phyloP scores from a whole-genome alignment of 1,140 invertebrate genomes.

The Agraylea sexmaculata region DNA sequence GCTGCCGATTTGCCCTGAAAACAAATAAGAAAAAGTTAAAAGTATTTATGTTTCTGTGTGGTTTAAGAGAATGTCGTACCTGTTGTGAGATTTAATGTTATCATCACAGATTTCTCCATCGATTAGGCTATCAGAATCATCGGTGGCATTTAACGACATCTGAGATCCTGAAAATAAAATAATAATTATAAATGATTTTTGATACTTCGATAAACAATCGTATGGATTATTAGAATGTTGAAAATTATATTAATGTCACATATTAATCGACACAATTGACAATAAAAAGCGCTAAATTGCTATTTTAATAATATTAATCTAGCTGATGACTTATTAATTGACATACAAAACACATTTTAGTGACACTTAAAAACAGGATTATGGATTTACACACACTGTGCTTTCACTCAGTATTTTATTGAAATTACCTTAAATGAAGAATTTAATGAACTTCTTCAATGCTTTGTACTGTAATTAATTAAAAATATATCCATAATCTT shows the following conservation, averaged over 20 bases:
- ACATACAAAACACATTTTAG: no score
- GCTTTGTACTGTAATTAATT: not conserved
- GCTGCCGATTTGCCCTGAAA: constrained; percentile 17
- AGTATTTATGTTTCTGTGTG: constrained; percentile 1
- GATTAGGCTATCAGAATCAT: constrained; percentile 36
- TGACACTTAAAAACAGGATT: not conserved
- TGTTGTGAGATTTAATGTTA: constrained; percentile 8
- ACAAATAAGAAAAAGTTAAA: constrained; percentile 6
- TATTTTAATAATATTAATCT: no score
- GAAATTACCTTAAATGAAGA: not conserved
- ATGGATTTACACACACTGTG: not conserved
- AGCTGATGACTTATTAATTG: no score
- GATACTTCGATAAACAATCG: no score
- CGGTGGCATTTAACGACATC: constrained; percentile 32
- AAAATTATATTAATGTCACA: no score
- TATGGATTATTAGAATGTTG: no score
- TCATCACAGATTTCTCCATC: constrained; percentile 27
- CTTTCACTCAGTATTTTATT: not conserved
- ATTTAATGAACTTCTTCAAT: not conserved
- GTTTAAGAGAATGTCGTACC: constrained; percentile 1
- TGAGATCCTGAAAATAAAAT: constrained; percentile 34
- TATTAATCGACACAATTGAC: no score
- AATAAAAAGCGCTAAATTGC: no score
- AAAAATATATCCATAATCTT: not conserved
- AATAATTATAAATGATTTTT: no score